Conservation (phyloP, 2,888 invertebrate species). For the Cinara cedri region DNA sequence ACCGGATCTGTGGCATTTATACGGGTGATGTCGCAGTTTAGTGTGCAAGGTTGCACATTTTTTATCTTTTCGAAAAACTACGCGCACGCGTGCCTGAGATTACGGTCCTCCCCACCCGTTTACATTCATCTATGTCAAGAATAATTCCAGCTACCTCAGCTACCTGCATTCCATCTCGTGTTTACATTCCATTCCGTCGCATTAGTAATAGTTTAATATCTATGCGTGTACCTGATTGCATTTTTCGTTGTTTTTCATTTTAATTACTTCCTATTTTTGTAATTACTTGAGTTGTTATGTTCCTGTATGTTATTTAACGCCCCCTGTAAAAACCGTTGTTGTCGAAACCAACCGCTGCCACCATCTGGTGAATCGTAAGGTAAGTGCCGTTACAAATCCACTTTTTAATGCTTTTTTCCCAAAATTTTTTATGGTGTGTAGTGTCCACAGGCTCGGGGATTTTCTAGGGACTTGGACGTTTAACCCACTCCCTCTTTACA, state of each 20-base stretch:
- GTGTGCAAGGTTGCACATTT: not conserved
- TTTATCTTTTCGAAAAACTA: constrained; percentile 22
- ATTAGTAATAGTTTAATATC: not conserved
- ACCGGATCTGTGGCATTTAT: too few species aligned
- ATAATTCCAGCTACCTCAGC: not conserved
- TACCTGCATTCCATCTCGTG: constrained; percentile 51
- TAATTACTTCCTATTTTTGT: not conserved
- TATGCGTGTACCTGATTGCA: constrained; percentile 24
- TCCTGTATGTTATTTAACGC: not conserved
- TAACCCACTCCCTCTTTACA: too few species aligned
- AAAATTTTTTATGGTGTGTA: not conserved
- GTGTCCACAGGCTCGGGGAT: not conserved
- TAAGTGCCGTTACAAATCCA: not conserved
- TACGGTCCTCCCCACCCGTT: not conserved
- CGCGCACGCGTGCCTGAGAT: constrained; percentile 34
- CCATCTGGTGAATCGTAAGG: constrained; percentile 2
- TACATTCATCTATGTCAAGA: not conserved
- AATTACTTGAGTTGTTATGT: not conserved
- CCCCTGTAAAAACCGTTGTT: not conserved
- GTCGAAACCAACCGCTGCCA: not conserved
- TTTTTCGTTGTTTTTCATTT: not conserved
- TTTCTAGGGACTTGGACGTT: not conserved
- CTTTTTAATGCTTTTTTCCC: not conserved
- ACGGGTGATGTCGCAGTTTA: not conserved
- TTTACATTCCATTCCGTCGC: constrained; percentile 52